phyloP scores from a whole-genome alignment of 1,140 invertebrate genomes.

The Ridgeia piscesae region DNA sequence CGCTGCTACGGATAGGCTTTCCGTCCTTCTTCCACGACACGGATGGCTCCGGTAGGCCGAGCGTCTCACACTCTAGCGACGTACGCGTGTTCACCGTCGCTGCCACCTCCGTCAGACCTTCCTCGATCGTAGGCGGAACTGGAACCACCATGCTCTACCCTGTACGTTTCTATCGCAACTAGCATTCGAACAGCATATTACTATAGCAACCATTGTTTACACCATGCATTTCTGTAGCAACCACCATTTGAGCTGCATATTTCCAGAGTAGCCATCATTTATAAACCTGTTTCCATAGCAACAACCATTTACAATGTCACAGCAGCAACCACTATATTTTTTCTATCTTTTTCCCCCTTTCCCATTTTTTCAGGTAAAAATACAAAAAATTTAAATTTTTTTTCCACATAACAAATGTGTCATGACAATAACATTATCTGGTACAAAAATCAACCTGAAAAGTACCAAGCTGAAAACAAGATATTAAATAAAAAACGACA shows the following conservation, averaged over 20 bases:
- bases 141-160: neutral
- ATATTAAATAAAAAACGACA: neutral
- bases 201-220: neutral
- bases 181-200: constrained; percentile 27
- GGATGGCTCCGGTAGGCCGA: constrained; percentile 49
- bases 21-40: constrained; percentile 57
- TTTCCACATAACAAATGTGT: no score
- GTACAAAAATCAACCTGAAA: neutral
- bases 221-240: neutral
- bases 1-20: constrained; percentile 38
- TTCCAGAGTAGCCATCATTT: neutral
- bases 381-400: no score
- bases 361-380: no score
- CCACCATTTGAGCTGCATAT: neutral
- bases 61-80: constrained; percentile 42
- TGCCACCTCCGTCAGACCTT: constrained; percentile 37
- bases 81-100: constrained; percentile 41
- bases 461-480: neutral
- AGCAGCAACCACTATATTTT: neutral
- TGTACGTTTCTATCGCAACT: neutral
- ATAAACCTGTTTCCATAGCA: neutral
- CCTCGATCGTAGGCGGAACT: constrained; percentile 53
- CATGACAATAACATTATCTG: no score
- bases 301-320: neutral
- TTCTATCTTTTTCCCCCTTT: no score